Base-by-base conservation (phyloP, 2,113 vertebrate genomes). In the Myrmecobius fasciatus region DNA sequence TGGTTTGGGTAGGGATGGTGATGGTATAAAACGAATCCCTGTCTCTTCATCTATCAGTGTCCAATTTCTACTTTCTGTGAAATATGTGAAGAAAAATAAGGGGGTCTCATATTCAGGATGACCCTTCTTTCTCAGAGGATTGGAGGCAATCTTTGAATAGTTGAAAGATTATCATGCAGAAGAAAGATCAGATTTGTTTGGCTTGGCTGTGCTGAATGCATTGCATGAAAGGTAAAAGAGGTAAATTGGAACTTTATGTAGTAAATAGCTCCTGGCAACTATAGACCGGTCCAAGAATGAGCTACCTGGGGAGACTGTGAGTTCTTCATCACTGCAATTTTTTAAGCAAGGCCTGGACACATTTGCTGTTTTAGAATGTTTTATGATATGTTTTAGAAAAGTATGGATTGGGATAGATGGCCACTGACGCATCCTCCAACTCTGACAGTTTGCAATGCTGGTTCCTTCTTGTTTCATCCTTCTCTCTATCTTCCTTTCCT, bases 31-130 rank as follows among this genome's bases (percentile, higher is more conserved):
- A 43, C 11, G 22, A 75, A 10, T 89, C 94, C 90, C 36, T 43
- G 1, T 91, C 49, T 95, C 56, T 43, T 94, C 22, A 25, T 3
- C 48, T 91, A 36, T 47, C 26, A 14, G 11, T 3, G 17, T 89
- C 48, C 10, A 25, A 24, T 92, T 95, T 56, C 92, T 92, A 48
- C 96, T 75, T 90, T 49, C 52, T 31, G 46, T 54, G 3, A 89
- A 49, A 94, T 91, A 93, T n/a, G 43, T 48, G 54, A 51, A 88
- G 25, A 53, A 83, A 53, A 48, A 28, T 1, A 0, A 47, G 12
- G 8, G 17, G 83, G 28, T 49, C 46, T n/a, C 67, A 24, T 53
- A 91, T 91, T 24, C 67, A 25, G 53, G 56, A n/a, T 25, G 36
- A 53, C 52, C 89, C 26, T n/a, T 83, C 67, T 83, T 83, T 83